Conservation (phyloP, 2,888 invertebrate genomes). For the Dryocosmus kuriphilus region DNA sequence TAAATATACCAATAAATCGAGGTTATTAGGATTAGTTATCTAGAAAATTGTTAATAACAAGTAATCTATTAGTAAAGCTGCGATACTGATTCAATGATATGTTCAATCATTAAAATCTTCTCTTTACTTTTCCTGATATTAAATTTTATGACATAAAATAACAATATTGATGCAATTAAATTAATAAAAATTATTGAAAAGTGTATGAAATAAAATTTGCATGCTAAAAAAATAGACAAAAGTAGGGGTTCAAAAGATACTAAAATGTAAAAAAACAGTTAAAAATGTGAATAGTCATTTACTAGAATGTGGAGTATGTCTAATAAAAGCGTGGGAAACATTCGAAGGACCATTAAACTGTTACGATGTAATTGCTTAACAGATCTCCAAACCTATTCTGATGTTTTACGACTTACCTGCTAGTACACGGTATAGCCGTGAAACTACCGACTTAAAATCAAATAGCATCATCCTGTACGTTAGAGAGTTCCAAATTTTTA, state of each 20-base stretch:
- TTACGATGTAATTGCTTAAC: constrained; percentile 24
- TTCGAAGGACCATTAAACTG: constrained; percentile 20
- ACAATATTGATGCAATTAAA: no score
- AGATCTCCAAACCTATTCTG: constrained; percentile 29
- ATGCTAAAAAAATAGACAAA: background rate
- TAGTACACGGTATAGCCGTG: constrained; percentile 5
- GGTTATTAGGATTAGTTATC: constrained; percentile 2
- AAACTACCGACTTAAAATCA: constrained; percentile 2
- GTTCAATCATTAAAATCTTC: background rate
- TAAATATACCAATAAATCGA: background rate
- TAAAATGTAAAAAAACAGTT: background rate
- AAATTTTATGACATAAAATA: no score
- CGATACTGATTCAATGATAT: background rate
- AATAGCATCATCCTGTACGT: background rate
- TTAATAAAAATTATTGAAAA: no score
- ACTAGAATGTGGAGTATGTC: background rate
- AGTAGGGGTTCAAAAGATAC: background rate
- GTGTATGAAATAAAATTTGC: no score
- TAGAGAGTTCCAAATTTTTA: background rate
- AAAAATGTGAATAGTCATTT: background rate
- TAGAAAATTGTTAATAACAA: constrained; percentile 2
- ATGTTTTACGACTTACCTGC: constrained; percentile 13
- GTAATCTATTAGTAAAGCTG: background rate
- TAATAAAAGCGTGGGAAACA: constrained; percentile 35
- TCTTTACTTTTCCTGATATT: background rate